phyloP scores from a whole-genome alignment of 2,888 invertebrate genomes.

The Oxyscelio sp. region DNA sequence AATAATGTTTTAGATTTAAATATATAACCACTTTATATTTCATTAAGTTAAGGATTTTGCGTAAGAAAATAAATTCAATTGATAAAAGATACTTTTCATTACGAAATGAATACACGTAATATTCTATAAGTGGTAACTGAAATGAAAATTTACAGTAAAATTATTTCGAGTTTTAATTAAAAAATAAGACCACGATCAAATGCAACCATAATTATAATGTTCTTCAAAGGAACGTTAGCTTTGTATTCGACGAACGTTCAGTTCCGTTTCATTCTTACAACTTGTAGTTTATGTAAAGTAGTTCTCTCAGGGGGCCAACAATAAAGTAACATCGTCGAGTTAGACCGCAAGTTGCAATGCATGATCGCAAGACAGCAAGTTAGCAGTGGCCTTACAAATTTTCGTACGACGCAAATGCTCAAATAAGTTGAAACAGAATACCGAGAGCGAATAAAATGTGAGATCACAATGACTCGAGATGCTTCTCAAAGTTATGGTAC shows the following conservation, averaged over 20 bases:
- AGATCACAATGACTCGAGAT: conserved; percentile 44
- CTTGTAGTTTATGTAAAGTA: conserved; percentile 59
- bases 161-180: conserved; percentile 60
- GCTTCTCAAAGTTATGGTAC: conserved; percentile 42
- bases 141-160: too few species aligned
- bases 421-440: conserved; percentile 56
- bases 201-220: conserved; percentile 38
- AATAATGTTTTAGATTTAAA: too few species aligned
- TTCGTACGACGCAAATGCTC: conserved; percentile 1
- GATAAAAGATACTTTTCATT: too few species aligned
- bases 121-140: too few species aligned
- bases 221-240: conserved; percentile 38
- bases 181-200: conserved; percentile 23
- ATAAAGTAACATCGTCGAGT: conserved; percentile 58
- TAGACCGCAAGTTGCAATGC: conserved; percentile 35
- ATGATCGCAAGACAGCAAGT: conserved; percentile 6
- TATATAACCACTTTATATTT: too few species aligned
- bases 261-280: conserved; percentile 55
- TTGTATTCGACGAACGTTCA: conserved; percentile 43
- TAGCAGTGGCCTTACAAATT: conserved; percentile 27
- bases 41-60: too few species aligned
- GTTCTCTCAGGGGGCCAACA: conserved; percentile 30
- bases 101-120: too few species aligned
- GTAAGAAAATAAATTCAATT: too few species aligned
- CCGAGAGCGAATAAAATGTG: conserved; percentile 41